These are phyloP conservation scores for Autographa pulchrina DNA, from an alignment of 2,888 invertebrate species.

Conservation along the genomic window DNA sequence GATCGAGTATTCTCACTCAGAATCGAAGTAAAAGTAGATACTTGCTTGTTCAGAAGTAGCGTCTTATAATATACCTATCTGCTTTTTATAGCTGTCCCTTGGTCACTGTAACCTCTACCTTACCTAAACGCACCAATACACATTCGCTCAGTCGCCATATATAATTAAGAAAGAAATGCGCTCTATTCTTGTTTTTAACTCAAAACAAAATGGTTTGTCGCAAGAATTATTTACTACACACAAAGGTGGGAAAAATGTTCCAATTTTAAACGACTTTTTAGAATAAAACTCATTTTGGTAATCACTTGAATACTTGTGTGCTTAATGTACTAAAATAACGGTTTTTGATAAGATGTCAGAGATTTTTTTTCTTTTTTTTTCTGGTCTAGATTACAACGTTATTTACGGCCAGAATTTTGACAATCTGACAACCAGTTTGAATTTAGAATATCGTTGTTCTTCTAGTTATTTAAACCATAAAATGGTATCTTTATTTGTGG, in stretches of 20 bases:
- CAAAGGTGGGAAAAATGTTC: constrained; percentile 60
- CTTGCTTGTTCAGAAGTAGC: too few relatives aligned
- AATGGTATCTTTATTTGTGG: not conserved
- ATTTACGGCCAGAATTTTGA: not conserved
- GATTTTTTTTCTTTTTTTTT: constrained; percentile 31
- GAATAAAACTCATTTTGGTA: constrained; percentile 49
- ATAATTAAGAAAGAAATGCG: constrained; percentile 79
- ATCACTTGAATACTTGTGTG: constrained; percentile 41
- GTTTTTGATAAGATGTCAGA: constrained; percentile 50
- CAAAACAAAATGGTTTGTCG: constrained; percentile 70
- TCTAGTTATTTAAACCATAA: not conserved
- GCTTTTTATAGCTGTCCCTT: constrained; percentile 26
- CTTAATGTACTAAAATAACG: constrained; percentile 49
- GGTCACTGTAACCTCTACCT: constrained; percentile 14
- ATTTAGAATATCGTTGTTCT: constrained; percentile 1
- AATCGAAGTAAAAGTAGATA: not conserved
- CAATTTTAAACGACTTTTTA: constrained; percentile 42
- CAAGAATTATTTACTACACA: constrained; percentile 55
- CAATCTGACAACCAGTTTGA: constrained; percentile 3
- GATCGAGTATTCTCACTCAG: not conserved
- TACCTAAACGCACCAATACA: constrained; percentile 36
- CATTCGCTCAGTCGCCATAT: constrained; percentile 48
- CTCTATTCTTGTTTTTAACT: constrained; percentile 72
- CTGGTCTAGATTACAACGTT: constrained; percentile 5
- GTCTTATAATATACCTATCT: not conserved